A percentile compares a stretch with the other conserved stretches of the same genome.
Conservation (phyloP, 2,113 vertebrate species). For the Aleadryas rufinucha region DNA sequence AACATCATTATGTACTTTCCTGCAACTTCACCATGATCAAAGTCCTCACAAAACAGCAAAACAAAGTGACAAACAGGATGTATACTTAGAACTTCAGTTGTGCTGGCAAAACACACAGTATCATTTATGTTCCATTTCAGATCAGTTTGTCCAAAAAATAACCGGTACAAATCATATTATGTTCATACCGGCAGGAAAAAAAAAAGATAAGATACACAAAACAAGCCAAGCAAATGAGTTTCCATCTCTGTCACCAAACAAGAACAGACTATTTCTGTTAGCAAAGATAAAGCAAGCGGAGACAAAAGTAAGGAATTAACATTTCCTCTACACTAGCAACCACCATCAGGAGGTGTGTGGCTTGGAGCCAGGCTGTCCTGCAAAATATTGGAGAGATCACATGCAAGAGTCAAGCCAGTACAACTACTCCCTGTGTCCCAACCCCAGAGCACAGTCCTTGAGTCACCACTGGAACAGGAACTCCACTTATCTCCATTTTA, state of each 20-base stretch:
- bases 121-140: background rate
- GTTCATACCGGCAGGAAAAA: background rate
- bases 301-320: background rate
- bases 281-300: slow-evolving; percentile 7
- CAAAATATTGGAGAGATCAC: background rate
- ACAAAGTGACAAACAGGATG: slow-evolving; percentile 19
- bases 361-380: background rate
- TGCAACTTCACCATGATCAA: slow-evolving; percentile 8
- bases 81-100: background rate
- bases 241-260: background rate
- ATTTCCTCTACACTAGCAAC: background rate
- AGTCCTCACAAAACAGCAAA: background rate
- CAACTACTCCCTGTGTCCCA: background rate
- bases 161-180: background rate
- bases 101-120: background rate
- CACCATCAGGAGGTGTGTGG: background rate
- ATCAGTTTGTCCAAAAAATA: background rate
- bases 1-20: background rate
- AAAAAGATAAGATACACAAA: background rate
- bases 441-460: background rate
- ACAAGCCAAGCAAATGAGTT: background rate
- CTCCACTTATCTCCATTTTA: background rate
- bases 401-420: background rate
- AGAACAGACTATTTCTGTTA: background rate
- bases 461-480: background rate